Conservation (phyloP, 1,140 invertebrate genomes). For the Homalodisca vitripennis region DNA sequence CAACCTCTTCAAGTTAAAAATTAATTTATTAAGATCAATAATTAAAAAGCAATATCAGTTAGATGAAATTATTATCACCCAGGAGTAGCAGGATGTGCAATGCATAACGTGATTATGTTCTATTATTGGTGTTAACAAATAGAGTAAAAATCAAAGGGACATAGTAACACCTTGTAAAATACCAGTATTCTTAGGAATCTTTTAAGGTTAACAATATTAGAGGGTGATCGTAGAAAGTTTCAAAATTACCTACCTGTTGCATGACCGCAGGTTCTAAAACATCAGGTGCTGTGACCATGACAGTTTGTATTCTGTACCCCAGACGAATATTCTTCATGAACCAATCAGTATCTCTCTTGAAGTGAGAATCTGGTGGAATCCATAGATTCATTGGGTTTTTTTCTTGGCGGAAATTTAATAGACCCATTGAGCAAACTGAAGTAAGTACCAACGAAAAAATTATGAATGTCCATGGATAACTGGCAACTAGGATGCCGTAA, state of each 20-base stretch:
- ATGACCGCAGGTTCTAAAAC: conserved; percentile 59
- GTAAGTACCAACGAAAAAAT: conserved; percentile 53
- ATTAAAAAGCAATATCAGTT: no score
- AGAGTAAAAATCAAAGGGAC: no score
- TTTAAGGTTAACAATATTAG: no score
- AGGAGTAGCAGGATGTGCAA: no score
- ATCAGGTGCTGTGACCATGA: conserved; percentile 64
- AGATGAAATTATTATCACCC: no score
- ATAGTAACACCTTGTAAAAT: no score
- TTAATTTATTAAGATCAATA: no score
- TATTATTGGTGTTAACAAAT: no score
- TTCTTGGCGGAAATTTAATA: conserved; percentile 59
- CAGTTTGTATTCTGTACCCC: conserved; percentile 59
- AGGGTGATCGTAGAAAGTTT: no score
- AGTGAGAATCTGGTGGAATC: conserved; percentile 66
- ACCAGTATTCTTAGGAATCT: no score
- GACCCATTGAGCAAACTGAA: conserved; percentile 53
- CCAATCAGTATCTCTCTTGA: conserved; percentile 68
- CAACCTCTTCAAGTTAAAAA: no score
- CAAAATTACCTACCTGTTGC: conserved; percentile 49
- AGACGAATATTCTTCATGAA: conserved; percentile 64
- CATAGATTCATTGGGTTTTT: conserved; percentile 71
- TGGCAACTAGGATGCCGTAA: conserved; percentile 52
- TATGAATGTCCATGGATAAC: conserved; percentile 56
- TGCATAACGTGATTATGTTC: no score